A percentile compares a stretch with the other conserved stretches of the same genome.
phyloP scores from a whole-genome alignment of 2,113 vertebrate species.

The Mixornis gularis region DNA sequence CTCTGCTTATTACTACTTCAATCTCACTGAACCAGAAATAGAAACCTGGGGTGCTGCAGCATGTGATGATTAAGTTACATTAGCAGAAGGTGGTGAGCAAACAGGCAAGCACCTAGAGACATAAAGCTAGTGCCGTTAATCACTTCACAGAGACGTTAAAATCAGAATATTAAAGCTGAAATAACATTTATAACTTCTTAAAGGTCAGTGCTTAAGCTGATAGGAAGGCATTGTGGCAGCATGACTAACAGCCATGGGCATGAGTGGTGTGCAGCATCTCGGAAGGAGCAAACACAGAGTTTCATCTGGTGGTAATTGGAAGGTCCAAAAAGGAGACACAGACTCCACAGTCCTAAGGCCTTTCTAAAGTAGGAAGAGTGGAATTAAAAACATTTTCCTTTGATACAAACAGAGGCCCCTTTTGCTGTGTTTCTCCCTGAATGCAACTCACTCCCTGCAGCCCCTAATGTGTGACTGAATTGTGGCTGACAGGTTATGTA shows the following conservation, averaged over 20 bases:
- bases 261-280: not conserved
- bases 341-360: not conserved
- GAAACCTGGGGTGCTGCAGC: not conserved
- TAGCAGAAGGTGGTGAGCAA: slow-evolving; percentile 16
- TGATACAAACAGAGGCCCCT: not conserved
- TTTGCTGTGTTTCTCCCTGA: not conserved
- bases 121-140: not conserved
- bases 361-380: not conserved
- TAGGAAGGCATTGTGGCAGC: not conserved
- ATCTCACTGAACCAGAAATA: not conserved
- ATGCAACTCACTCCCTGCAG: not conserved
- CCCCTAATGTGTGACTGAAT: not conserved
- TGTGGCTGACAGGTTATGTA: not conserved
- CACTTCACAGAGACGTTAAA: slow-evolving; percentile 4
- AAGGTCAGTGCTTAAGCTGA: not conserved
- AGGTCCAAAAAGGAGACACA: not conserved
- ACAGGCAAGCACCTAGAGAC: not conserved
- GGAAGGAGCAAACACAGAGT: not conserved
- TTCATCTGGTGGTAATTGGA: not conserved
- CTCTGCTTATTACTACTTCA: not conserved
- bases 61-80: not conserved
- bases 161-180: not conserved
- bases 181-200: slow-evolving; percentile 25
- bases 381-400: not conserved
- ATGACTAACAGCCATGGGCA: not conserved